Evolutionary conservation across 2,113 vertebrate species (phyloP).

Genomic region (Ursus arctos): DNA sequence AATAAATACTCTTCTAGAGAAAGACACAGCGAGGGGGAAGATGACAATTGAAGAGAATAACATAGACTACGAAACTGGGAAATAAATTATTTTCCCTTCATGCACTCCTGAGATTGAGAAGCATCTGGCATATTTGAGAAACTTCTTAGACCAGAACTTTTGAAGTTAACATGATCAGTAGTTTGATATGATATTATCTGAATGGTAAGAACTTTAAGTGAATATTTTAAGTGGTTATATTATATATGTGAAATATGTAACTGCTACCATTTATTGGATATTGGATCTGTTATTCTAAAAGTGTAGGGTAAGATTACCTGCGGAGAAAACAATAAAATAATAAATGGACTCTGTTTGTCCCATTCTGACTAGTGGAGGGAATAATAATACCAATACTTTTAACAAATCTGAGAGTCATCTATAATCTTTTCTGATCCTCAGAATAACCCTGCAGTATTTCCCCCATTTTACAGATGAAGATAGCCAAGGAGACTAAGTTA

Average conservation of each 20-base stretch:
- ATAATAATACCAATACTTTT: neutral
- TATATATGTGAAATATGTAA: neutral
- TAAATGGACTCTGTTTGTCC: neutral
- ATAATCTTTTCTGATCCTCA: neutral
- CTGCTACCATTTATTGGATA: neutral
- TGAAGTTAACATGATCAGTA: constrained; percentile 13
- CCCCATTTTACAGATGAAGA: neutral
- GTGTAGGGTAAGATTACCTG: neutral
- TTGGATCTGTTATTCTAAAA: neutral
- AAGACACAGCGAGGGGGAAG: neutral
- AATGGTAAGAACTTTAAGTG: constrained; percentile 39
- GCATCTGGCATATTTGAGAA: constrained; percentile 15
- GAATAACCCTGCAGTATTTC: neutral
- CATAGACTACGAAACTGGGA: neutral
- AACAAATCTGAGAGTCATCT: neutral
- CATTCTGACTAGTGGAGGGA: neutral
- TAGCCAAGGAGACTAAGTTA: neutral
- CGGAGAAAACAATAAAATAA: constrained; percentile 12
- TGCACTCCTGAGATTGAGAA: neutral
- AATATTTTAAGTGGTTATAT: constrained; percentile 33
- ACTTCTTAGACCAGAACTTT: neutral
- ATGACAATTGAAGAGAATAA: neutral
- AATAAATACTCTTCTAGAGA: neutral
- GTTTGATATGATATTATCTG: constrained; percentile 1
- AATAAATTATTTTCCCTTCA: constrained; percentile 49